Base-by-base conservation (phyloP, 2,888 invertebrate species). In the Lasioglossum figueresi region DNA sequence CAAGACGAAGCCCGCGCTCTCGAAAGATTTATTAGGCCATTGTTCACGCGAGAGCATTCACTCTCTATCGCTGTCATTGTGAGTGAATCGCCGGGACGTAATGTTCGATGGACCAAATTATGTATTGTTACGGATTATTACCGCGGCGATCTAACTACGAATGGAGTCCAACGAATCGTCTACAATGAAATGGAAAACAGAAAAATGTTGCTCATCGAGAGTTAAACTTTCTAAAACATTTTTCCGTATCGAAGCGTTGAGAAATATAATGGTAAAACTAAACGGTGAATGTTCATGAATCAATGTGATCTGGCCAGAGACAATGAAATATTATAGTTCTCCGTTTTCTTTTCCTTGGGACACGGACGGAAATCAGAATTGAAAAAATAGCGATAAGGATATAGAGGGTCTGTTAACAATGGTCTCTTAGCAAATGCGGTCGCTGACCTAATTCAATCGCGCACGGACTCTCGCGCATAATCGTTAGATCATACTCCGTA, bases 401-500 rank as follows among this genome's bases (percentile, higher is more conserved):
- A 19, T 8, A 4, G 63, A 63, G 63, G 19, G 31, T 31, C 63
- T 63, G 63, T 31, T 63, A 63, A 63, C 63, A 63, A 63, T 63
- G 31, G 31, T 63, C 63, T 56, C 56, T 56, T 56, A 56, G 56
- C 56, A 63, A 63, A 63, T 19, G 63, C 63, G 16, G 31, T 63
- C 63, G 19, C 63, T 63, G 63, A 63, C 63, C 63, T 63, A 63
- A 63, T 63, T 63, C 63, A 63, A 63, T 63, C 63, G 63, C 63
- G 63, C 63, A 63, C 8, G 16, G 63, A 31, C 31, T 63, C 63
- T 63, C 63, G 63, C 63, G 63, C 63, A 63, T 63, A 63, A 63
- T 63, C 63, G 63, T 63, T 63, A 63, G 63, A 63, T 63, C 63
- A 63, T 63, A 63, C 8, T 63, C 63, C 31, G 63, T 63, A 63